Conservation (phyloP, 37 sponge, comb jelly and placozoan species). For the Theonella swinhoei region DNA sequence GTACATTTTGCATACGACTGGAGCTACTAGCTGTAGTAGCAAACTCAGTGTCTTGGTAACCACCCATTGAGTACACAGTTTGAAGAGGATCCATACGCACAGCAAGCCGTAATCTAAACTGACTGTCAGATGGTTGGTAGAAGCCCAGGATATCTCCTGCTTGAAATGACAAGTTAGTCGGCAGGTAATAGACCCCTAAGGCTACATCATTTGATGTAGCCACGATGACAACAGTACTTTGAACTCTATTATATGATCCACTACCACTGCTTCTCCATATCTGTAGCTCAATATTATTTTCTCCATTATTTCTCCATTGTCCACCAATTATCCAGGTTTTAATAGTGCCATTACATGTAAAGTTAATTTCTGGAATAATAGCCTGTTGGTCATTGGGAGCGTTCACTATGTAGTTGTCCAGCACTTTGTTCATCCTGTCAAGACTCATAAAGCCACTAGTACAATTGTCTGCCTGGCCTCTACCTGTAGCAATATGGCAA, state of each 20-base stretch:
- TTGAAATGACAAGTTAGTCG: not conserved
- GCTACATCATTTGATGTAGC: not conserved
- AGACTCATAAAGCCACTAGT: not conserved
- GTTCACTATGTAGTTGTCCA: not conserved
- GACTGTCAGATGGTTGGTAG: not conserved
- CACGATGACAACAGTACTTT: not conserved
- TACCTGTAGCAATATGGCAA: too few species aligned
- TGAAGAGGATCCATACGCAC: too few species aligned
- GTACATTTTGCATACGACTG: too few species aligned
- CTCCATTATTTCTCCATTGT: not conserved
- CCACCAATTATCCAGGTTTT: not conserved
- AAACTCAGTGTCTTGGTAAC: too few species aligned
- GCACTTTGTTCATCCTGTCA: not conserved
- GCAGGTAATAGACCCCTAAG: not conserved
- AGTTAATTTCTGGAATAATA: not conserved
- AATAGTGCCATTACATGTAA: constrained; percentile 1
- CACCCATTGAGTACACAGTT: too few species aligned
- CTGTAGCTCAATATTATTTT: not conserved
- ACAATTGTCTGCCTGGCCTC: too few species aligned
- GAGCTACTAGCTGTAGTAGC: too few species aligned
- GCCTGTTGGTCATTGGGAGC: not conserved
- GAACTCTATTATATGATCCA: not conserved
- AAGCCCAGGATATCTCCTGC: not conserved
- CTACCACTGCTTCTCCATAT: not conserved
- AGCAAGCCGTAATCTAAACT: not conserved